Evolutionary conservation across 2,113 vertebrate genomes (phyloP).

Genomic region (Pseudopodoces humilis): DNA sequence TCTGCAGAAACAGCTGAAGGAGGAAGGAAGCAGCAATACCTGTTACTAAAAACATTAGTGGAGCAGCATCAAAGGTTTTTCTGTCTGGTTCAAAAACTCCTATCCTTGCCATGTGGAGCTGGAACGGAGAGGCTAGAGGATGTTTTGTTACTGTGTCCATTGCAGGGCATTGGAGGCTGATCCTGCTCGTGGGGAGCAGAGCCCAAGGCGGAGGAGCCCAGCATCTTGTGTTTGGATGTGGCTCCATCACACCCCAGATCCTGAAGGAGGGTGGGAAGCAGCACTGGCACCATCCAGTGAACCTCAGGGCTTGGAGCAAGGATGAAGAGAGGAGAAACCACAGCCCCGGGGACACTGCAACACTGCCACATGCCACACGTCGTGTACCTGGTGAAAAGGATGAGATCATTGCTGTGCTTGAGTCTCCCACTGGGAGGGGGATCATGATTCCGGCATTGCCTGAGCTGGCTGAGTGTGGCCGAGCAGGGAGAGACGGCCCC

Average conservation of each 20-base stretch:
- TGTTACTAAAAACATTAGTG: not conserved
- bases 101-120: fast-evolving
- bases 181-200: not conserved
- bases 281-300: fast-evolving
- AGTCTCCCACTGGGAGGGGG: not conserved
- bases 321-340: not conserved
- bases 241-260: not conserved
- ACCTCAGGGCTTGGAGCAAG: fast-evolving
- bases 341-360: not conserved
- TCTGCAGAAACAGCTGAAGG: constrained; percentile 20
- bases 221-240: not conserved
- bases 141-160: not conserved
- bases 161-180: not conserved
- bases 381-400: fast-evolving
- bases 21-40: constrained; percentile 30
- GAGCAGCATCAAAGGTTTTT: not conserved
- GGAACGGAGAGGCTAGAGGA: not conserved
- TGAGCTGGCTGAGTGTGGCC: not conserved
- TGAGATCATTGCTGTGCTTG: not conserved
- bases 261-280: fast-evolving
- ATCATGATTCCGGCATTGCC: fast-evolving
- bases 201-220: not conserved
- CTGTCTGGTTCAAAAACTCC: not conserved
- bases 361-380: fast-evolving
- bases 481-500: not conserved